Evolutionary conservation across 2,888 invertebrate species (phyloP).

Genomic region (Actias luna): DNA sequence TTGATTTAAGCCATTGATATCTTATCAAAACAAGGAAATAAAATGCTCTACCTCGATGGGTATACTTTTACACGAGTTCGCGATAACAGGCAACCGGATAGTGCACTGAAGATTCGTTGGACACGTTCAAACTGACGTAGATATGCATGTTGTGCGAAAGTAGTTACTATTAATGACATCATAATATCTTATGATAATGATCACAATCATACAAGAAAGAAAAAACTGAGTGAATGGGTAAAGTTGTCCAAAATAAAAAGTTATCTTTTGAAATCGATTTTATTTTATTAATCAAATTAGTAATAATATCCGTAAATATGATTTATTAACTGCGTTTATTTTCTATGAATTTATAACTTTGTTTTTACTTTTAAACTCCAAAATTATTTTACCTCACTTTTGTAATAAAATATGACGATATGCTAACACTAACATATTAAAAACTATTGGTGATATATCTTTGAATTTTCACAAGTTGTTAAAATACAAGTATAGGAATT

Average conservation of each 20-base stretch:
- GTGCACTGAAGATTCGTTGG: conserved; percentile 28
- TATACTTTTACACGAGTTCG: conserved; percentile 34
- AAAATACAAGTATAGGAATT: no score
- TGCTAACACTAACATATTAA: no score
- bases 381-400: no score
- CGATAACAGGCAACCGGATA: conserved; percentile 1
- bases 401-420: no score
- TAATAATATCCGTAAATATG: no score
- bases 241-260: neutral
- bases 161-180: conserved; percentile 34
- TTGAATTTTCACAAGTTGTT: no score
- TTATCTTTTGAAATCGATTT: neutral
- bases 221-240: neutral
- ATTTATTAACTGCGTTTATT: no score
- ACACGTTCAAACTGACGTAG: conserved; percentile 38
- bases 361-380: no score
- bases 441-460: no score
- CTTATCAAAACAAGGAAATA: conserved; percentile 25
- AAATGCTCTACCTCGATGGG: conserved; percentile 32
- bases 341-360: no score
- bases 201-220: conserved; percentile 19
- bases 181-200: conserved; percentile 13
- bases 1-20: conserved; percentile 24
- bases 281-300: neutral
- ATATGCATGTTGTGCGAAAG: conserved; percentile 37